Evolutionary conservation across 2,888 invertebrate genomes (phyloP).

Genomic region (Phymatocera aterrima): DNA sequence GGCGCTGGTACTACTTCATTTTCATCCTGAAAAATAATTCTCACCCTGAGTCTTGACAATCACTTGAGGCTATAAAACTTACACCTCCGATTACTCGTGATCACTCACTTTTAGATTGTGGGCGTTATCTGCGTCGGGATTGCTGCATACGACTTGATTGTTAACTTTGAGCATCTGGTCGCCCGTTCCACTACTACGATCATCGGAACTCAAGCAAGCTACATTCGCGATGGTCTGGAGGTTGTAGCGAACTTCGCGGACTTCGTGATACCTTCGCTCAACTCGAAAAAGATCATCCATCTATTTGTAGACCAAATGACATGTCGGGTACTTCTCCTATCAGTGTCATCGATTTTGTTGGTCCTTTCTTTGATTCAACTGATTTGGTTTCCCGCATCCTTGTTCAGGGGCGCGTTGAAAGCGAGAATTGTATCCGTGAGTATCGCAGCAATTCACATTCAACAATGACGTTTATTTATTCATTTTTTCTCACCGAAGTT

Average conservation of each 20-base stretch:
- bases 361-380: neutral
- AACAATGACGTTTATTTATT: too few species aligned
- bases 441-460: too few species aligned
- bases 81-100: too few species aligned
- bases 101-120: neutral
- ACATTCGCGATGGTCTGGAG: neutral
- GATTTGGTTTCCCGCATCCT: conserved; percentile 6
- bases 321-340: neutral
- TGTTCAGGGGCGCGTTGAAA: neutral
- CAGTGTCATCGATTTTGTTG: neutral
- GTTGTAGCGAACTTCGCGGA: too few species aligned
- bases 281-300: too few species aligned
- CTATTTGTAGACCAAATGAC: neutral
- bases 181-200: neutral
- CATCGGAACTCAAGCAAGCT: neutral
- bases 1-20: too few species aligned
- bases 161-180: neutral
- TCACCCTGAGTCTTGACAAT: too few species aligned
- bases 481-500: neutral
- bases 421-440: neutral
- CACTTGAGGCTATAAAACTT: too few species aligned
- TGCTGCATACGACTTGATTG: neutral
- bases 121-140: conserved; percentile 7
- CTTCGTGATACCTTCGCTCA: too few species aligned
- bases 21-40: too few species aligned